Evolutionary conservation across 30 jellyfish, hydroid and myxozoan genomes (phyloP), one percentile per base, ranked within the genome.

Genomic region (Aurelia coerulea): DNA sequence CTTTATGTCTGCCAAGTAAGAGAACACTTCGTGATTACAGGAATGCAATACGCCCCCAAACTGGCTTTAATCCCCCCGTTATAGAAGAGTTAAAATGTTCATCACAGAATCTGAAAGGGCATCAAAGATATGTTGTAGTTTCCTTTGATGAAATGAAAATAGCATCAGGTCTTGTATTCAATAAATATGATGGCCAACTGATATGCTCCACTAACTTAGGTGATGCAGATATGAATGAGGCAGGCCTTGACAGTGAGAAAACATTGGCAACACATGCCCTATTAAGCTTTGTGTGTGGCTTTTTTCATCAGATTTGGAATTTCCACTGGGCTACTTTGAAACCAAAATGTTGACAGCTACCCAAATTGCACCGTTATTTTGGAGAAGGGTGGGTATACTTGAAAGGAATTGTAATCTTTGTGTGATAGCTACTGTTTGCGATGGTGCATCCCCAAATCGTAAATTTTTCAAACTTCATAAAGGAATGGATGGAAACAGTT

Each of bases 91-190:
- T 77, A 29, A 58, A 17, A n/a, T 9, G 37, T 13, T 18, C 46
- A 29, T 33, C 32, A 13, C 65, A 58, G 37, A 77, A 58, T 56
- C 65, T 77, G 19, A 17, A 10, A 19, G 77, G 77, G n/a, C 66
- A 77, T 63, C 88, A 83, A 35, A 51, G 87, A 54, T 71, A 83
- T 83, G 78, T 69, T 50, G 77, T 78, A 31, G 34, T 83, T 13
- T 58, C 67, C 32, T 73, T 83, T 58, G 92, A 83, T 83, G 86
- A 83, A 46, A 83, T 83, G 92, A 72, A 83, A 72, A 69, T 68
- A 14, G 53, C 74, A 37, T 37, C 53, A 15, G 88, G 92, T 15
- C 69, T 83, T 23, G 78, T 71, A 5, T 83, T 54, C 62, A 76
- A 83, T 31, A 68, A 69, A 56, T 10, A 56, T 18, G 56, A 34